Percentiles rank a stretch among this genome's conserved stretches.
Evolutionary conservation across 2,797 vertebrate species (phyloP).

Genomic region (Thamnophis elegans): DNA sequence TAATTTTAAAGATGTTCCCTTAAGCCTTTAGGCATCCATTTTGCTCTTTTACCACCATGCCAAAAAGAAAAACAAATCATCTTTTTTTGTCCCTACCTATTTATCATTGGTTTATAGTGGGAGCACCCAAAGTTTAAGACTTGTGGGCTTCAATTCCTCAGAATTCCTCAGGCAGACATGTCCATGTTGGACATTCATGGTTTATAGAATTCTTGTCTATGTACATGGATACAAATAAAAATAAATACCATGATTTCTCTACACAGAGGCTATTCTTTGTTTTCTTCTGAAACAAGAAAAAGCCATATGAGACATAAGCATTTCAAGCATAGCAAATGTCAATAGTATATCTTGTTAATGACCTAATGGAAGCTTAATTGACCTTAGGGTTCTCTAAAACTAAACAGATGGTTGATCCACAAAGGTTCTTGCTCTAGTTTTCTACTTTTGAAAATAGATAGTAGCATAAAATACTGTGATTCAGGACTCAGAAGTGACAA

Average conservation of each 20-base stretch:
- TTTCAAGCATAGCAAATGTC: neutral
- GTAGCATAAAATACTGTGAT: neutral
- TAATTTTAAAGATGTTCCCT: neutral
- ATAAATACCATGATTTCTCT: neutral
- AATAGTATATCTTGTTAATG: neutral
- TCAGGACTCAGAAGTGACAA: neutral
- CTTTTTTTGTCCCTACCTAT: neutral
- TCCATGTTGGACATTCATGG: neutral
- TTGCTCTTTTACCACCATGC: neutral
- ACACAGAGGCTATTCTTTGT: neutral
- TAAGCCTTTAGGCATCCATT: neutral
- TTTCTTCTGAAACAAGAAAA: neutral
- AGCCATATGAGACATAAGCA: neutral
- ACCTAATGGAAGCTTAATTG: neutral
- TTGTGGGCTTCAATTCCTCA: neutral
- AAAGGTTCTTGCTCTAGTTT: neutral
- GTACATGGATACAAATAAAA: neutral
- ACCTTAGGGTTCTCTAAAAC: neutral
- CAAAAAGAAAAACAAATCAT: neutral
- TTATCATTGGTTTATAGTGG: neutral
- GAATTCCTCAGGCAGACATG: neutral
- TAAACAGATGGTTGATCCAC: neutral
- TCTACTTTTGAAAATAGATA: neutral
- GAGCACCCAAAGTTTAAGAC: neutral
- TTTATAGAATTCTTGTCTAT: neutral